phyloP scores from a whole-genome alignment of 2,888 invertebrate species.

The Colletes collaris region DNA sequence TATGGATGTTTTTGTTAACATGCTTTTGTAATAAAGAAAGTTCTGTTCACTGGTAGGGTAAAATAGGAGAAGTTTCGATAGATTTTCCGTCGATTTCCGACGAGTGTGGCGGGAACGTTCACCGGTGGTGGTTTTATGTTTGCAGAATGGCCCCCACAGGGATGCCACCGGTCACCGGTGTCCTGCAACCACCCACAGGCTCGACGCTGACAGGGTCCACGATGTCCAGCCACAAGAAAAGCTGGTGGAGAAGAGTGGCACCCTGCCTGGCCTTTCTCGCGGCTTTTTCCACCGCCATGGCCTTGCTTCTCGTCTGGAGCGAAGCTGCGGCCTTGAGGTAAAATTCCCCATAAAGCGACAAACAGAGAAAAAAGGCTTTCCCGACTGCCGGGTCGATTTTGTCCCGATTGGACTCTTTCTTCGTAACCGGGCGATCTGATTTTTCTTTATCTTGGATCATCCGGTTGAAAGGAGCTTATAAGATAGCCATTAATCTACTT shows the following conservation, averaged over 20 bases:
- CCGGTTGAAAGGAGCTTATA: too few species aligned
- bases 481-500: too few species aligned
- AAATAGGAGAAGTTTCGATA: too few species aligned
- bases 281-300: constrained; percentile 92
- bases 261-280: constrained; percentile 90
- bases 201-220: constrained; percentile 64
- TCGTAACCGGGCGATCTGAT: too few species aligned
- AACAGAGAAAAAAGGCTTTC: background rate
- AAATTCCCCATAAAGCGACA: constrained; percentile 59
- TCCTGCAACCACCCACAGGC: constrained; percentile 50
- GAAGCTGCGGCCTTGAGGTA: constrained; percentile 89
- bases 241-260: constrained; percentile 84
- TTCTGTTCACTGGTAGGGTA: too few species aligned
- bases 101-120: too few species aligned
- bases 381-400: background rate
- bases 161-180: constrained; percentile 54
- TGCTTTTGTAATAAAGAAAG: too few species aligned
- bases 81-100: too few species aligned
- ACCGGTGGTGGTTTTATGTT: constrained; percentile 19
- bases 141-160: constrained; percentile 73
- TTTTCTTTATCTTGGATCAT: too few species aligned
- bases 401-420: too few species aligned
- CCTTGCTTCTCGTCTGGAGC: constrained; percentile 91
- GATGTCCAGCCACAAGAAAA: constrained; percentile 72
- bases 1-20: too few species aligned